Evolutionary conservation across 2,888 invertebrate species (phyloP).

Genomic region (Dysmachus trigonus): DNA sequence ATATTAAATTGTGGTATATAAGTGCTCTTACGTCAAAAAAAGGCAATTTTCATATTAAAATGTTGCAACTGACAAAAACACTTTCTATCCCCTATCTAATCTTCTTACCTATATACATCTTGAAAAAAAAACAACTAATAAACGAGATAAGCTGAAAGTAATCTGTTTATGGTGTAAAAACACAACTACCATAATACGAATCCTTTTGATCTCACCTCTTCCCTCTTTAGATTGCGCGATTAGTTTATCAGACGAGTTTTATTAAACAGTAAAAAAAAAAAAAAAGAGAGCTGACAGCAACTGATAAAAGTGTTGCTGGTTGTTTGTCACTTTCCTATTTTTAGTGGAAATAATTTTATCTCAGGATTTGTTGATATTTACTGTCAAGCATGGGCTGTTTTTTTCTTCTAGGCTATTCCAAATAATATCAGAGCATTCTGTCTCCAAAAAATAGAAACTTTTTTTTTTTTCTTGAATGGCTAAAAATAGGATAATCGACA

Average conservation of each 20-base stretch:
- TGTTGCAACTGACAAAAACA: not conserved
- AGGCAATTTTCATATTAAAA: not conserved
- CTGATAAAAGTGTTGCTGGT: not conserved
- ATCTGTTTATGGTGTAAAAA: not conserved
- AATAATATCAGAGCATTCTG: not conserved
- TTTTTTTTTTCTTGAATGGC: not conserved
- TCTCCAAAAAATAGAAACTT: not conserved
- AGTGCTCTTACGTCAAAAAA: not conserved
- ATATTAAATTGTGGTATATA: not conserved
- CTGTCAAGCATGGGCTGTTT: not conserved
- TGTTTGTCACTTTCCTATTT: not conserved
- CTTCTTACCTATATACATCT: not conserved
- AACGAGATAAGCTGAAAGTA: not conserved
- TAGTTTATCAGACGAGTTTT: not conserved
- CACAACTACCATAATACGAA: not conserved
- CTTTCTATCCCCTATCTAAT: not conserved
- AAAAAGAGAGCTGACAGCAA: not conserved
- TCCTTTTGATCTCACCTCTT: not conserved
- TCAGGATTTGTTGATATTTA: not conserved
- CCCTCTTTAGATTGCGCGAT: not conserved
- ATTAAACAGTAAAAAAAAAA: not conserved
- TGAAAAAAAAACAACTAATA: not conserved
- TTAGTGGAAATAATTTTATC: not conserved
- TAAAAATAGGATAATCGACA: not conserved
- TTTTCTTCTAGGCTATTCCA: not conserved